Percentiles rank a stretch among this genome's conserved stretches.
Evolutionary conservation across 1,140 invertebrate genomes (phyloP).

Genomic region (Nephotettix cincticeps): DNA sequence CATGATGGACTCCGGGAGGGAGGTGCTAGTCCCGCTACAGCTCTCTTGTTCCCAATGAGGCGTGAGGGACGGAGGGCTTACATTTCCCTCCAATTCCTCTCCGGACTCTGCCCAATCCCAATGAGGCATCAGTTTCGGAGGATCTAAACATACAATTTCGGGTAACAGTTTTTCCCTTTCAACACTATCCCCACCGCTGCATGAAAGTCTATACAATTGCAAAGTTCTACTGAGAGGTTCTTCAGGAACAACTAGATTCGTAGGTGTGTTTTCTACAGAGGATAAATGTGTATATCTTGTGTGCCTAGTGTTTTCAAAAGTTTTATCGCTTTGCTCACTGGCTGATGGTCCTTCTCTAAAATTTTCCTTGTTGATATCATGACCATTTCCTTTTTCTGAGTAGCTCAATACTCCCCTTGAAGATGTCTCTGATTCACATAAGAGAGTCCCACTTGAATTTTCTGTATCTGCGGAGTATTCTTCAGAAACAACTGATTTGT

Average conservation of each 20-base stretch:
- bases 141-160: background rate
- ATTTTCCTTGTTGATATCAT: background rate
- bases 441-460: background rate
- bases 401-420: background rate
- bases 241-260: background rate
- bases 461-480: background rate
- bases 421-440: background rate
- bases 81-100: background rate
- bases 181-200: background rate
- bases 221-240: background rate
- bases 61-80: background rate
- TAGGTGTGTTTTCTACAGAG: background rate
- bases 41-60: background rate
- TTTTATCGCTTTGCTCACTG: background rate
- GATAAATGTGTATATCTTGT: background rate
- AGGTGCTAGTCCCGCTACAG: background rate
- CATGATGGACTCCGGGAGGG: background rate
- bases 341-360: too few relatives aligned
- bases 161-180: background rate
- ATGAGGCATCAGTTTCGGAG: background rate
- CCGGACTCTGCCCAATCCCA: background rate
- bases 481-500: background rate
- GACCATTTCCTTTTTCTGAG: background rate
- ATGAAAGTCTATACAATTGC: slow-evolving; percentile 1
- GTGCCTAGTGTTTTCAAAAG: background rate